phyloP scores from a whole-genome alignment of 2,113 vertebrate genomes.

The Gila orcuttii region DNA sequence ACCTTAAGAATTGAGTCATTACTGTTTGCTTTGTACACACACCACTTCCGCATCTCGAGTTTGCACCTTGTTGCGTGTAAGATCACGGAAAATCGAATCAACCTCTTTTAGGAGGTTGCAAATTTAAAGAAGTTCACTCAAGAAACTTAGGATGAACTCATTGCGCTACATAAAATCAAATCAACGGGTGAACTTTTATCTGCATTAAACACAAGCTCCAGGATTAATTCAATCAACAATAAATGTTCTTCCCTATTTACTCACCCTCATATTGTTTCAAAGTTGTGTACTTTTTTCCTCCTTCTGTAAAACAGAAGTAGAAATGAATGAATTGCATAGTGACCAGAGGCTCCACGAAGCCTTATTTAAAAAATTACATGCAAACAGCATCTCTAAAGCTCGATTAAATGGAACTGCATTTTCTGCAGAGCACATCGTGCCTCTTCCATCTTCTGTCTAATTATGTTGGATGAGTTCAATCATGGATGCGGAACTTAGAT shows the following conservation, averaged over 20 bases:
- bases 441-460: too few relatives aligned
- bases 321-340: neutral
- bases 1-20: conserved; percentile 71
- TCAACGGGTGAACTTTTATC: neutral
- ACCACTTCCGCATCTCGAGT: conserved; percentile 35
- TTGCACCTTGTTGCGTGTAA: neutral
- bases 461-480: neutral
- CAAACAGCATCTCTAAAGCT: neutral
- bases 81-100: neutral
- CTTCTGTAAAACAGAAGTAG: neutral
- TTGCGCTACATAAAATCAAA: neutral
- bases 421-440: too few relatives aligned
- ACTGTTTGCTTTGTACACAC: conserved; percentile 53
- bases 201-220: neutral
- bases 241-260: neutral
- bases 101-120: neutral
- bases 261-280: neutral
- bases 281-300: neutral
- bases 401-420: neutral
- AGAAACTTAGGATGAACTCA: neutral
- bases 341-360: neutral
- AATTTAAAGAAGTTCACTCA: conserved; percentile 1
- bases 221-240: neutral
- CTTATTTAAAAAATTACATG: too few relatives aligned
- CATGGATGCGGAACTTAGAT: neutral